phyloP scores from a whole-genome alignment of 2,888 invertebrate genomes.

The Ichneumoninae sp. region DNA sequence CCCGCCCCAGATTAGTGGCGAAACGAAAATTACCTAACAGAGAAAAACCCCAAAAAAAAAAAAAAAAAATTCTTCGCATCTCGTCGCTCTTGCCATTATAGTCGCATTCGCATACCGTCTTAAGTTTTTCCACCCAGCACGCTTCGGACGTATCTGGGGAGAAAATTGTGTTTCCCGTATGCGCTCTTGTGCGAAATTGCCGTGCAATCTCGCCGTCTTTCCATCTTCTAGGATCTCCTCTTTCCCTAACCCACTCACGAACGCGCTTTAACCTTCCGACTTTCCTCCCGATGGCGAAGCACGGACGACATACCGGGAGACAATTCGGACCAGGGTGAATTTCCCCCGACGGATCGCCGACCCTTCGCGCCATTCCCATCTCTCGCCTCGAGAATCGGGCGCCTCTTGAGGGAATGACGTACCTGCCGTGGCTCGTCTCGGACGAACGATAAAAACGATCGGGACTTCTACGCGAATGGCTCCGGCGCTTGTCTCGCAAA shows the following conservation, averaged over 20 bases:
- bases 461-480: conserved; percentile 1
- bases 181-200: conserved; percentile 62
- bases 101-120: conserved; percentile 2
- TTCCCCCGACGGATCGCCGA: conserved; percentile 26
- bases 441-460: conserved; percentile 38
- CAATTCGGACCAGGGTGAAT: conserved; percentile 1
- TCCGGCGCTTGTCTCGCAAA: neutral
- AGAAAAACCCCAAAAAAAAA: neutral
- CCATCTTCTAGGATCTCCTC: conserved; percentile 3
- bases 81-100: neutral
- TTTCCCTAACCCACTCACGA: conserved; percentile 12
- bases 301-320: neutral
- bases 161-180: conserved; percentile 68
- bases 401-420: conserved; percentile 27
- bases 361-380: conserved; percentile 1
- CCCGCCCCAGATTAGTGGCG: conserved; percentile 17
- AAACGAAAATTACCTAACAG: neutral
- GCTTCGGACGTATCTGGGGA: conserved; percentile 55
- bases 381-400: conserved; percentile 7
- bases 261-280: conserved; percentile 14
- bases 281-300: conserved; percentile 13
- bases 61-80: neutral
- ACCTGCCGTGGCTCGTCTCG: conserved; percentile 5
- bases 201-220: conserved; percentile 63
- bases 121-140: conserved; percentile 23